Conservation (phyloP, 2,797 vertebrate genomes). For the Argentina silus region DNA sequence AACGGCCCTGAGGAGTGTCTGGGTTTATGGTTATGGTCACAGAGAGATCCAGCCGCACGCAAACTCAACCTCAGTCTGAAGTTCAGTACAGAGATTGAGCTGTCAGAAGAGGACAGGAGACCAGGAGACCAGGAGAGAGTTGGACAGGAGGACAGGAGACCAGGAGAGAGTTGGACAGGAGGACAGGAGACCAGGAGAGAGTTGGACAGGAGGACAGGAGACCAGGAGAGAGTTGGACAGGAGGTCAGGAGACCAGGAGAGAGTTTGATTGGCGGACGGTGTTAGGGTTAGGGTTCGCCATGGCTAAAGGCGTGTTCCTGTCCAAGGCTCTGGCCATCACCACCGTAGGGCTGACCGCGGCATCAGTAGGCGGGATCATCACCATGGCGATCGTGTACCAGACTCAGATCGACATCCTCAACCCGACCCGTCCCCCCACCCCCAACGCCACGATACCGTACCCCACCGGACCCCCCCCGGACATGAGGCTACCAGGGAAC, state of each 20-base stretch:
- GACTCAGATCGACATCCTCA: slow-evolving; percentile 42
- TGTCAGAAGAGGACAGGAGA: background rate
- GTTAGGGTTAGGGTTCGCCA: slow-evolving; percentile 52
- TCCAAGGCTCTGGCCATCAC: slow-evolving; percentile 78
- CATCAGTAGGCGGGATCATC: slow-evolving; percentile 74
- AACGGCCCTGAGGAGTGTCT: too few species aligned
- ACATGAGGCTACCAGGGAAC: slow-evolving; percentile 66
- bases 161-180: background rate
- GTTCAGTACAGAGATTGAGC: background rate
- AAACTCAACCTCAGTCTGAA: slow-evolving; percentile 6
- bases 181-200: too few species aligned
- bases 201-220: background rate
- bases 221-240: too few species aligned
- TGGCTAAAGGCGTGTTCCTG: slow-evolving; percentile 77
- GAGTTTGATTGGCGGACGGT: slow-evolving; percentile 13
- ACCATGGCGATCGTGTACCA: slow-evolving; percentile 80
- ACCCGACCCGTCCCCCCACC: slow-evolving; percentile 44
- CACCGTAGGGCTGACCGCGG: slow-evolving; percentile 70
- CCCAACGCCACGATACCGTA: slow-evolving; percentile 12
- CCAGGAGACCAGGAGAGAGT: too few species aligned
- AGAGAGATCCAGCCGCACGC: slow-evolving; percentile 20
- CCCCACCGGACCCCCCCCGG: slow-evolving; percentile 45
- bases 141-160: background rate
- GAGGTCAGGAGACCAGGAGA: background rate
- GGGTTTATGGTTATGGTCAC: slow-evolving; percentile 59